phyloP scores from a whole-genome alignment of 2,797 vertebrate species.

The Helarctos malayanus region DNA sequence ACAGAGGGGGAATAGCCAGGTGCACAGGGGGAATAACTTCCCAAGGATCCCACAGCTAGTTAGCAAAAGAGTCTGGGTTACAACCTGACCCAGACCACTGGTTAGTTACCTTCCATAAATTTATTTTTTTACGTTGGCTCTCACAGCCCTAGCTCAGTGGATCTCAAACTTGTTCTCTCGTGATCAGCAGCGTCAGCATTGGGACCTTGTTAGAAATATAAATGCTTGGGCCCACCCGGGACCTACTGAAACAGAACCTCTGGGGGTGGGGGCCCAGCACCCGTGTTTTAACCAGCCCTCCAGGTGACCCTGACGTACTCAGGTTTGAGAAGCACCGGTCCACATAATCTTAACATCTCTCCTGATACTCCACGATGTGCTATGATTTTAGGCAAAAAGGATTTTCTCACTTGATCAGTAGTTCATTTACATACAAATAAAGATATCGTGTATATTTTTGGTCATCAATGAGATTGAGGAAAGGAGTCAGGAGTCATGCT shows the following conservation, averaged over 20 bases:
- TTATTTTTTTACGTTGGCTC: background rate
- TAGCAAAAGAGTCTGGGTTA: background rate
- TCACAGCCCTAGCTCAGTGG: background rate
- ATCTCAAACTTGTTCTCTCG: background rate
- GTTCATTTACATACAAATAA: constrained; percentile 48
- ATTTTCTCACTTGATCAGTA: constrained; percentile 35
- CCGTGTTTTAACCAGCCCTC: background rate
- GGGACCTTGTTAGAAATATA: background rate
- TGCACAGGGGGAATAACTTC: background rate
- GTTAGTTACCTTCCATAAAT: background rate
- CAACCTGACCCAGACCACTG: background rate
- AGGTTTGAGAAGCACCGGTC: background rate
- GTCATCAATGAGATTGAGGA: background rate
- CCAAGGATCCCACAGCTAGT: background rate
- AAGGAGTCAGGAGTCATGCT: background rate
- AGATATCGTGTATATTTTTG: background rate
- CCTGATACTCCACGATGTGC: background rate
- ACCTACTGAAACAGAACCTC: constrained; percentile 12
- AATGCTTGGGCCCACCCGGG: background rate
- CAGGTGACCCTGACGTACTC: background rate
- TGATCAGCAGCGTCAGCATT: background rate
- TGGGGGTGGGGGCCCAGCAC: background rate
- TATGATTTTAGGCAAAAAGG: constrained; percentile 32
- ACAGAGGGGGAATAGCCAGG: background rate
- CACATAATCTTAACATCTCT: background rate